A percentile compares a stretch with the other conserved stretches of the same genome.
Conservation (phyloP, 2,888 invertebrate genomes). For the Pocota personata region DNA sequence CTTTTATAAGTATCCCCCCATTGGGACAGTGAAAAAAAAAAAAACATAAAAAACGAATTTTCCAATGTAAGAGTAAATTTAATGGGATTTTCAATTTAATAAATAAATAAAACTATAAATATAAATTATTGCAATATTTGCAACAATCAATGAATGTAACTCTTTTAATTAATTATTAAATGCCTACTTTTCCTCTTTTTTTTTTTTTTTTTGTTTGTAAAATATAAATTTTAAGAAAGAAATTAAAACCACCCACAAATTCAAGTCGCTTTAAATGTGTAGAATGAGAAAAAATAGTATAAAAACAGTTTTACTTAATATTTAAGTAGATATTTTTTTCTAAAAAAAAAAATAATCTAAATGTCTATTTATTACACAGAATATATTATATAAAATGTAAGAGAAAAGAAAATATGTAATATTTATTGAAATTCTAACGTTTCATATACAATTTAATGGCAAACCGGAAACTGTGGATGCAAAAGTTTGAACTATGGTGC, state of each 20-base stretch:
- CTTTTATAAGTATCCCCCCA: slow-evolving; percentile 43
- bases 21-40: slow-evolving; percentile 1
- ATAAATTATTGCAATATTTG: slow-evolving; percentile 63
- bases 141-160: slow-evolving; percentile 54
- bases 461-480: slow-evolving; percentile 20
- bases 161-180: slow-evolving; percentile 7
- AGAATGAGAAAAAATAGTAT: slow-evolving; percentile 39
- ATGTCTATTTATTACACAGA: slow-evolving; percentile 72
- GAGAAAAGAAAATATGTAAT: slow-evolving; percentile 35
- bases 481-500: not conserved
- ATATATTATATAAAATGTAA: slow-evolving; percentile 42
- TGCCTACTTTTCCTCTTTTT: not conserved
- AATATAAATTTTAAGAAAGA: slow-evolving; percentile 20
- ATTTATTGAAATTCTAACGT: slow-evolving; percentile 61
- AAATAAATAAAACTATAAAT: slow-evolving; percentile 5
- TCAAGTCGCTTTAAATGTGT: slow-evolving; percentile 73
- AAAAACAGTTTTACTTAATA: slow-evolving; percentile 62
- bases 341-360: slow-evolving; percentile 55
- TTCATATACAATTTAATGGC: slow-evolving; percentile 58
- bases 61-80: slow-evolving; percentile 19
- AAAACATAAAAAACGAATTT: slow-evolving; percentile 15
- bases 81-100: slow-evolving; percentile 11
- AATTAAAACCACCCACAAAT: slow-evolving; percentile 70
- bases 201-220: slow-evolving; percentile 22
- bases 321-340: slow-evolving; percentile 71